phyloP scores from a whole-genome alignment of 2,888 invertebrate species.

The Troides oblongomaculatus region DNA sequence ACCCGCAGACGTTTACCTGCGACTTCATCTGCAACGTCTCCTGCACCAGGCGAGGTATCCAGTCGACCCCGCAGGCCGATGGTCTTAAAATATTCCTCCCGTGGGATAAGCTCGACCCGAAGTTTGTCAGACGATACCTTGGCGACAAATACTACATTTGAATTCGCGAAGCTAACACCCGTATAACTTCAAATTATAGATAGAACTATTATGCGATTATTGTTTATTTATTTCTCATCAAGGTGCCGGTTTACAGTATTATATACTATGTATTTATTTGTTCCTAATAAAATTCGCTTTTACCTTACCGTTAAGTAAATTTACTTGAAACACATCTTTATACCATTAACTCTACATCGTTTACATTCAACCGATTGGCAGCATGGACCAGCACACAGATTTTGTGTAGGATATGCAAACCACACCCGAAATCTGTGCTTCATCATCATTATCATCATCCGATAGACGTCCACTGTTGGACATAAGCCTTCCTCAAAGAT shows the following conservation, averaged over 20 bases:
- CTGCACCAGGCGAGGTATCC: slow-evolving; percentile 44
- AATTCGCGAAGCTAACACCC: not conserved
- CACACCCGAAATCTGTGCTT: no score
- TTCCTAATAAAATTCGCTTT: not conserved
- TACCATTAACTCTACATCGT: no score
- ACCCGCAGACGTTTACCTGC: slow-evolving; percentile 51
- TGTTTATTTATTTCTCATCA: slow-evolving; percentile 2
- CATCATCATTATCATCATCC: no score
- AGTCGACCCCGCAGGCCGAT: slow-evolving; percentile 40
- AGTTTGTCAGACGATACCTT: slow-evolving; percentile 13
- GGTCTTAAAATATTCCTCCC: slow-evolving; percentile 56
- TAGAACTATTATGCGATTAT: slow-evolving; percentile 3
- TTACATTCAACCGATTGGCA: no score
- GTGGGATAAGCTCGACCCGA: slow-evolving; percentile 46
- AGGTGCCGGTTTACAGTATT: slow-evolving; percentile 19
- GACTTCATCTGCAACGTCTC: slow-evolving; percentile 60
- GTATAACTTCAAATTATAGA: not conserved
- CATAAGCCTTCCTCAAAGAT: no score
- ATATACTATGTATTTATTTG: slow-evolving; percentile 13
- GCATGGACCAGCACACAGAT: no score
- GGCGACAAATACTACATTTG: not conserved
- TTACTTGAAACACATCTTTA: not conserved
- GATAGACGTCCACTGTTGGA: no score
- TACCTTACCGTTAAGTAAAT: not conserved
- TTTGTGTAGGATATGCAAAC: no score